Percentiles rank a stretch among this genome's conserved stretches.
Evolutionary conservation across 1,140 invertebrate species (phyloP).

Genomic region (Cyclargus thomasi): DNA sequence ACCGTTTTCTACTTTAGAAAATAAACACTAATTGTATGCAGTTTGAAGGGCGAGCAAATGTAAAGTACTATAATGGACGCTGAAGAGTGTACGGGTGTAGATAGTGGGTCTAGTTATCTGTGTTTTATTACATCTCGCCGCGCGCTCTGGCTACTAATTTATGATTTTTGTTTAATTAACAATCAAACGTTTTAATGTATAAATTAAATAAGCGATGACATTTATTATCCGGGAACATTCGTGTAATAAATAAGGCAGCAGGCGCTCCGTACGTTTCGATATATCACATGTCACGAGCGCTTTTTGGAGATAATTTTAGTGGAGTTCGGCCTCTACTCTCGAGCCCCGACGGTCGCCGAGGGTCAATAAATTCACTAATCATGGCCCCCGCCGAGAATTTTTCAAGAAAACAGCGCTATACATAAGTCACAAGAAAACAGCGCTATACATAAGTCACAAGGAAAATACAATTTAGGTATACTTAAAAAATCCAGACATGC

Average conservation of each 20-base stretch:
- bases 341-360: background rate
- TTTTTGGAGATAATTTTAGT: conserved; percentile 10
- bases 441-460: background rate
- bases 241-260: background rate
- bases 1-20: no score
- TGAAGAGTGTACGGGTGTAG: no score
- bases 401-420: no score
- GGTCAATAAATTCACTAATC: background rate
- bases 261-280: background rate
- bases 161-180: conserved; percentile 13
- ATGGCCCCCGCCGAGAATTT: background rate
- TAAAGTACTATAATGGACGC: no score
- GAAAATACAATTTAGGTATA: background rate
- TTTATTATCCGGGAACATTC: background rate
- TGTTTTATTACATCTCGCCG: background rate
- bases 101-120: no score
- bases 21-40: no score
- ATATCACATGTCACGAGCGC: background rate
- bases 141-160: background rate
- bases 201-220: background rate
- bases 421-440: background rate
- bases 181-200: background rate
- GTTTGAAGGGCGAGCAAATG: no score
- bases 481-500: background rate
- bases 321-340: background rate